phyloP scores from a whole-genome alignment of 2,888 invertebrate genomes.

The Dasysyrphus tricinctus region DNA sequence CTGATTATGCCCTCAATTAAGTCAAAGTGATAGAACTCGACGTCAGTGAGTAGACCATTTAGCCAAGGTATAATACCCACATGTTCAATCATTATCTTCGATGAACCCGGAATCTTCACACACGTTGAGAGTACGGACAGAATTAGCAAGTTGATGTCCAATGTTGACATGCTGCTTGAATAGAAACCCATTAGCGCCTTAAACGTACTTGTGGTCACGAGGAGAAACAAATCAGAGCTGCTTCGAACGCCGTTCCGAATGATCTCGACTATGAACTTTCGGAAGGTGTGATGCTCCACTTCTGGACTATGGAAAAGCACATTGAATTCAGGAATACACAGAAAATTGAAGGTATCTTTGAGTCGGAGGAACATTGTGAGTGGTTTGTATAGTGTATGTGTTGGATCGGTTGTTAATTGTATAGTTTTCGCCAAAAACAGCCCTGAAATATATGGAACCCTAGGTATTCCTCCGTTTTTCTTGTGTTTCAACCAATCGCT shows the following conservation, averaged over 20 bases:
- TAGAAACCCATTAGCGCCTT: constrained; percentile 91
- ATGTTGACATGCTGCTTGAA: constrained; percentile 86
- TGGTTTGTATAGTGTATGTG: constrained; percentile 90
- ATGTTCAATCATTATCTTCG: constrained; percentile 87
- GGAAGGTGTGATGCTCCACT: constrained; percentile 87
- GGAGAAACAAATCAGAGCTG: constrained; percentile 89
- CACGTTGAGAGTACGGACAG: constrained; percentile 87
- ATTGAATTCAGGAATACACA: constrained; percentile 94
- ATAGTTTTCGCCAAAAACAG: constrained; percentile 83
- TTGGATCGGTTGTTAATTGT: constrained; percentile 89
- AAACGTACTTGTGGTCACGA: constrained; percentile 89
- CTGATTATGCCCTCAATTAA: constrained; percentile 82
- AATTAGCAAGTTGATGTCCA: constrained; percentile 87
- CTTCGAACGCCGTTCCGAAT: constrained; percentile 91
- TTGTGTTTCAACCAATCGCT: constrained; percentile 81
- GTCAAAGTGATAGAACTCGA: constrained; percentile 83
- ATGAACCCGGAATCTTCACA: constrained; percentile 87
- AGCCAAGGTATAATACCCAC: constrained; percentile 91
- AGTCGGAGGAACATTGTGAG: constrained; percentile 91
- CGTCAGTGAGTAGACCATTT: constrained; percentile 80
- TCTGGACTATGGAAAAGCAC: constrained; percentile 92
- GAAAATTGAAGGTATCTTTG: constrained; percentile 90
- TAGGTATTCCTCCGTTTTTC: constrained; percentile 81
- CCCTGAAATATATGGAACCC: constrained; percentile 81
- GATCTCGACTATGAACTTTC: constrained; percentile 91